Base-by-base conservation (phyloP, 1,140 invertebrate genomes). In the Hesperophylax magnus region DNA sequence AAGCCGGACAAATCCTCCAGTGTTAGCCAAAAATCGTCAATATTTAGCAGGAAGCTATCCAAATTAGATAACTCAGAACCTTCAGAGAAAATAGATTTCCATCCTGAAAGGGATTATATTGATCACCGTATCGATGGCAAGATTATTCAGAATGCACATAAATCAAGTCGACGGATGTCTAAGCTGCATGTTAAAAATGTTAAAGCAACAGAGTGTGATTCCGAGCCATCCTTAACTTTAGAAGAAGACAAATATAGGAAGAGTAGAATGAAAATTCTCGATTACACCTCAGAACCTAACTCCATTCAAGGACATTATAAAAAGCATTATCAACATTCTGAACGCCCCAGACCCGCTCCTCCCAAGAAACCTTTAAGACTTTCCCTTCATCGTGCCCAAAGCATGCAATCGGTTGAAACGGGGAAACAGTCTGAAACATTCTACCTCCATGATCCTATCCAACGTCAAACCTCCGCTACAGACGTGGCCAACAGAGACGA, bases 341-440 rank as follows among this genome's bases (percentile, higher is more conserved):
- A 86, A 3, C 91, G 87, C 84, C 90, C 90, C 2, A 88, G 94
- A 39, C 95, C 95, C 5, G 93, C 93, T 18, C 96, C 96, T 5
- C 96, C 96, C 18, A 94, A 96, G 85, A 97, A 97, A 86, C 96
- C 96, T 0, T 85, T 96, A 1, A 89, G 96, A 6, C 86, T 97
- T 3, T 97, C 95, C 0, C 87, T 97, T 1, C 96, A 96, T 85
- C 92, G 95, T 82, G 94, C 96, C 0, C 92, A 93, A 11, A 97
- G 95, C 88, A 90, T 96, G 20, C 95, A 96, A 84, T 96, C 94
- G 0, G 92, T 96, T 0, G 93, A 84, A 47, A 81, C 74, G 7
- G 79, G 67, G 15, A 69, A 63, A 54, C 18, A 47, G 22, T 58
- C 54, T 2, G 80, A 84, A 47, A 81, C 61, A 58, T 84, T 84